Base-by-base conservation (phyloP, 2,113 vertebrate species). In the Dissostichus mawsoni region DNA sequence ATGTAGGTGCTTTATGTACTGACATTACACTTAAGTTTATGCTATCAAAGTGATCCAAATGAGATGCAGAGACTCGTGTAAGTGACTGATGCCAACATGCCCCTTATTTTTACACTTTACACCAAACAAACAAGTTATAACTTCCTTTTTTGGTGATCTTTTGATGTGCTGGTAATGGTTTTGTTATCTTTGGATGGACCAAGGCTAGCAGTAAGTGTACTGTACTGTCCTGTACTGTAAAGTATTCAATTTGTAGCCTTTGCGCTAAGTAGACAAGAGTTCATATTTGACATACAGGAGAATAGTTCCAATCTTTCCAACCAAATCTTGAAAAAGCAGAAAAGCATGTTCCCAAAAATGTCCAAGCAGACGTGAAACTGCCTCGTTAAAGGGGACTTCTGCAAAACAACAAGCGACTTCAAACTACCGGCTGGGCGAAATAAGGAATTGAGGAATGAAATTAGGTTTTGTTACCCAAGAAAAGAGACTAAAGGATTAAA, bases 401-500 rank as follows among this genome's bases (percentile, higher is more conserved):
- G 41, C 58, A 70, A 72, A 85, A 67, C 83, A 87, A 78, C 79
- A 73, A 78, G 85, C 71, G 69, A 55, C 45, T 83, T 80, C 57
- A 65, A 55, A 47, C 66, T 41, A 48, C 13, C 36, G 33, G 59
- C 76, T 50, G 10, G n/a, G 67, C n/a, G 29, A 79, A 80, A 77
- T 41, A 44, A 82, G 82, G 82, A 84, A 78, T 69, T 72, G 74
- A 67, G 20, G 85, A 84, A 62, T 68, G 75, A 90, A 89, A 81
- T 82, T 57, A 67, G 58, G 75, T 88, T 85, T 90, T 90, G 80
- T 89, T 88, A 76, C 73, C 68, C 25, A 66, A 76, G 76, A 87
- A 92, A 90, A 75, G 86, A 75, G 88, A 75, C 87, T 72, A 70
- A 84, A 74, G 89, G 93, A 91, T 94, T 93, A 93, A 77, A 76